Base-by-base conservation (phyloP, 2,888 invertebrate species). In the Dolichomitus sp. region DNA sequence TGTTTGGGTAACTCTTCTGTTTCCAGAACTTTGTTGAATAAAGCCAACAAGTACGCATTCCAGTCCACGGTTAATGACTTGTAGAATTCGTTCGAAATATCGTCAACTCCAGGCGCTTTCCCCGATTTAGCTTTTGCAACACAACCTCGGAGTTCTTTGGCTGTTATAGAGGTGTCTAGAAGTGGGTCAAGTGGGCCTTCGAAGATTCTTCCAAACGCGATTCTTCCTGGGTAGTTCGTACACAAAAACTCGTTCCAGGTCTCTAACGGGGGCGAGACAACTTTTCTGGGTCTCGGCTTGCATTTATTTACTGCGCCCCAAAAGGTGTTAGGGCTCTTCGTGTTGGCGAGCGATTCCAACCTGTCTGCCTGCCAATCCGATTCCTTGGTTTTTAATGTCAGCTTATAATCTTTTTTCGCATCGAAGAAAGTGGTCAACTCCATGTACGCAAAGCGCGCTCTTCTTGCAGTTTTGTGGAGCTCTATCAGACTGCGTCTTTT, bases 101-200 rank as follows among this genome's bases (percentile, higher is more conserved):
- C n/a, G 54, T 81, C 86, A 23, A 54, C 48, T 1, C 84, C 86
- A 0, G 86, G 76, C 0, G 84, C 57, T 66, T 86, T 85, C 0
- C 76, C 81, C 2, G 30, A 12, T 79, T 84, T 86, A 9, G 48
- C 27, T 27, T 50, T 75, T 0, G 52, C 57, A 6, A 86, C 45
- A 5, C 50, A 68, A 30, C 17, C 27, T 17, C 11, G n/a, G 9
- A 80, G 50, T 33, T 84, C 83, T 19, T 68, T 19, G 1, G 40
- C 1, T 30, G 78, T 54, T 3, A 84, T 70, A 17, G 17, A 0
- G 1, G 23, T 11, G 40, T 78, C 81, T 12, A 80, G n/a, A n/a
- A 17, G 5, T 9, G 74, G 57, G 42, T 77, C 52, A 23, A 37
- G 30, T 12, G 42, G 27, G 1, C 78, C 79, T 7, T 1, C 14